Percentiles rank a stretch among this genome's conserved stretches.
phyloP scores from a whole-genome alignment of 2,888 invertebrate species.

The Lasioglossum leucozonium region DNA sequence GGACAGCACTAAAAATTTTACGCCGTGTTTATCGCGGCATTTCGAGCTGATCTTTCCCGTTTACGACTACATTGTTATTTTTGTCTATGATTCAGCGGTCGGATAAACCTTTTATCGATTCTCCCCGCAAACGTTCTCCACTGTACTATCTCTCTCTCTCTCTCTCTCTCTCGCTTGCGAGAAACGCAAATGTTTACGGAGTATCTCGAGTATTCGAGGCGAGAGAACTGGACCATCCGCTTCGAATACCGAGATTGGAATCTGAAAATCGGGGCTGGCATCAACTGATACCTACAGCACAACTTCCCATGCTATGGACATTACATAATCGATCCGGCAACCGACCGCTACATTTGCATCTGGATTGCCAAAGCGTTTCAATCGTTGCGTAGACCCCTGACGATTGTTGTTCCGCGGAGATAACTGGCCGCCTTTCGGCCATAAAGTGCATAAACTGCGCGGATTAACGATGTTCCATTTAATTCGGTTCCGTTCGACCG shows the following conservation, averaged over 20 bases:
- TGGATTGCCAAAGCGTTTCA: conserved; percentile 25
- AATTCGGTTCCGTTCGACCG: neutral
- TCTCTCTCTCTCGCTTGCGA: neutral
- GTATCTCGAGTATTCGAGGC: conserved; percentile 15
- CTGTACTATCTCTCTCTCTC: neutral
- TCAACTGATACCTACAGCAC: conserved; percentile 39
- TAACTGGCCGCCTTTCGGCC: neutral
- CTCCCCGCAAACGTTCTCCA: neutral
- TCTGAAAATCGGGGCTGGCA: conserved; percentile 66
- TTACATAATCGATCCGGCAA: conserved; percentile 49
- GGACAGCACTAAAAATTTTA: neutral
- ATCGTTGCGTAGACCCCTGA: neutral
- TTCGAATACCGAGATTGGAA: conserved; percentile 71
- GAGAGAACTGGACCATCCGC: conserved; percentile 70
- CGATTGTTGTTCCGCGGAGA: conserved; percentile 6
- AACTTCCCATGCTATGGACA: conserved; percentile 28
- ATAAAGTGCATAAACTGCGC: neutral
- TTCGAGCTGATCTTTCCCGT: neutral
- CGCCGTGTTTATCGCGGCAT: neutral
- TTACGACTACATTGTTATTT: neutral
- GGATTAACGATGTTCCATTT: neutral
- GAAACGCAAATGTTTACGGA: conserved; percentile 1
- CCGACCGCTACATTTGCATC: conserved; percentile 26
- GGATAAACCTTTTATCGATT: neutral
- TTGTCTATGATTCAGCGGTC: neutral